These are phyloP conservation scores for Drepana falcataria DNA, from an alignment of 2,888 invertebrate genomes.

Conservation along the genomic window DNA sequence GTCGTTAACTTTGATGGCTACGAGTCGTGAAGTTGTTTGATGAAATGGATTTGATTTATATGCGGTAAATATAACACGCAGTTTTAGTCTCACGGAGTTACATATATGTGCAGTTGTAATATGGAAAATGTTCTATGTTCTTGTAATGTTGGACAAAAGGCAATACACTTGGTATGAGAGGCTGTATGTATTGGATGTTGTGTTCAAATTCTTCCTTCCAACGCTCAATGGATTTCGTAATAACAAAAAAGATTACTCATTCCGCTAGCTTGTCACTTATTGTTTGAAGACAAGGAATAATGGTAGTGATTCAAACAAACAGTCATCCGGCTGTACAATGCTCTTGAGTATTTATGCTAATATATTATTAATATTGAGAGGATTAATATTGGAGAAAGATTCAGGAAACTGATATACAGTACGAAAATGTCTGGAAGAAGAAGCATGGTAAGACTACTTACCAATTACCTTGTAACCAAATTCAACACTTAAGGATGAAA, in stretches of 20 bases:
- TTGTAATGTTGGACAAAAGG: too few relatives aligned
- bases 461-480: too few relatives aligned
- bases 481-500: too few relatives aligned
- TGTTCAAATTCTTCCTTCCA: background rate
- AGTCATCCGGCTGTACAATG: background rate
- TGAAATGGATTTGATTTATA: background rate
- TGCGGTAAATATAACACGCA: background rate
- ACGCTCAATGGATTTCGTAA: background rate
- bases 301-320: background rate
- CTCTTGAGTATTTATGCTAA: background rate
- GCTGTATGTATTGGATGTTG: background rate
- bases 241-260: background rate
- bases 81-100: background rate
- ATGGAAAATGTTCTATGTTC: too few relatives aligned
- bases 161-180: too few relatives aligned
- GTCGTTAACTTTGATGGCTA: slow-evolving; percentile 15
- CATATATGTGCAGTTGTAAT: background rate
- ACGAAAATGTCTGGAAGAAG: too few relatives aligned
- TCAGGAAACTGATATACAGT: too few relatives aligned
- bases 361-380: background rate
- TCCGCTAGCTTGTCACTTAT: background rate
- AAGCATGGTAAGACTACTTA: too few relatives aligned
- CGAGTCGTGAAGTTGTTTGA: background rate
- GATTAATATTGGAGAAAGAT: too few relatives aligned
- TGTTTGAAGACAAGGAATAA: background rate